Evolutionary conservation across 2,888 invertebrate genomes (phyloP).

Genomic region (Drosophila stalkeri): DNA sequence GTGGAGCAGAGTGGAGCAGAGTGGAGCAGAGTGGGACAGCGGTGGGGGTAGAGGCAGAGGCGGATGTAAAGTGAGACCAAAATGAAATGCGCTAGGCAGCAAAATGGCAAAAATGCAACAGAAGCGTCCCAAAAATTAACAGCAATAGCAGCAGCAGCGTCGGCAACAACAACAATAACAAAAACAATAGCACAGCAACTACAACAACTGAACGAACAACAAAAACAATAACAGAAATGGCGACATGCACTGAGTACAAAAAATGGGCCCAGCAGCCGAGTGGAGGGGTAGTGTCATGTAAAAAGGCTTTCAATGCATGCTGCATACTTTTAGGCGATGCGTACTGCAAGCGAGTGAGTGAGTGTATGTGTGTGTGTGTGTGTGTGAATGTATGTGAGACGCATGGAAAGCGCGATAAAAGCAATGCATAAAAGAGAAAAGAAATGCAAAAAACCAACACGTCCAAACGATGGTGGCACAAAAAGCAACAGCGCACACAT

Average conservation of each 20-base stretch:
- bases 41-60: background rate
- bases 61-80: constrained; percentile 43
- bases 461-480: constrained; percentile 61
- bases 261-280: constrained; percentile 8
- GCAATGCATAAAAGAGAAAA: constrained; percentile 78
- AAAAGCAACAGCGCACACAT: constrained; percentile 48
- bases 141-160: constrained; percentile 49
- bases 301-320: constrained; percentile 79
- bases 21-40: background rate
- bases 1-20: background rate
- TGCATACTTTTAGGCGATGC: constrained; percentile 77
- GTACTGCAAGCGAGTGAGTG: constrained; percentile 37
- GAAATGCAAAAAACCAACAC: constrained; percentile 78
- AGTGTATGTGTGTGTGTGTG: constrained; percentile 17
- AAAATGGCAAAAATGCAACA: constrained; percentile 71
- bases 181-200: constrained; percentile 51
- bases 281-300: constrained; percentile 56
- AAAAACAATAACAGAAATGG: constrained; percentile 33
- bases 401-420: constrained; percentile 78
- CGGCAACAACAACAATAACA: constrained; percentile 37
- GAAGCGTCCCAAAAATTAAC: constrained; percentile 73
- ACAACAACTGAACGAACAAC: constrained; percentile 3
- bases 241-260: constrained; percentile 32
- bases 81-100: constrained; percentile 60
- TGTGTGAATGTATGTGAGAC: constrained; percentile 30